A percentile compares a stretch with the other conserved stretches of the same genome.
phyloP scores from a whole-genome alignment of 2,888 invertebrate species.

The Drosophila antonietae region DNA sequence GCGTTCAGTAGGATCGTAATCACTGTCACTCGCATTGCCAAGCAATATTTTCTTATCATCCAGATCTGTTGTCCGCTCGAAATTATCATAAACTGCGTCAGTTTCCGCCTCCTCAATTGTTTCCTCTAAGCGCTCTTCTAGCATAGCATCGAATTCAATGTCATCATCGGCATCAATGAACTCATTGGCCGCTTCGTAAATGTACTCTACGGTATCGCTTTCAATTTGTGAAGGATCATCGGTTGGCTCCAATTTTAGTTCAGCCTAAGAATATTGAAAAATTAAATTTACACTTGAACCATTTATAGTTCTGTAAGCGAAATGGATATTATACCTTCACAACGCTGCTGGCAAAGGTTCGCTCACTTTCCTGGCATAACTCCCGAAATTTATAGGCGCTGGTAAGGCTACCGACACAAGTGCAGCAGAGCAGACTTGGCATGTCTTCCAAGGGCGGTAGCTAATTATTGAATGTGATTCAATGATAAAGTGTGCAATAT shows the following conservation, averaged over 20 bases:
- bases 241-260: conserved; percentile 73
- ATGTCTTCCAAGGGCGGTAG: conserved; percentile 78
- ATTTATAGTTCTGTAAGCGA: neutral
- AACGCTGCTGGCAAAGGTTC: conserved; percentile 74
- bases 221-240: conserved; percentile 59
- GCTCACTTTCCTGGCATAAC: conserved; percentile 81
- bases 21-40: conserved; percentile 64
- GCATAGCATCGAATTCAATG: conserved; percentile 67
- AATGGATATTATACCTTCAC: conserved; percentile 66
- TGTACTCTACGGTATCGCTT: conserved; percentile 62
- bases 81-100: conserved; percentile 35
- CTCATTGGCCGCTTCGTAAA: conserved; percentile 68
- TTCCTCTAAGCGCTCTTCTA: conserved; percentile 68
- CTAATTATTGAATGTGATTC: conserved; percentile 45
- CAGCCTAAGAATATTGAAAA: conserved; percentile 56
- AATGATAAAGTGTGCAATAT: neutral
- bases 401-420: conserved; percentile 71
- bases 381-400: conserved; percentile 79
- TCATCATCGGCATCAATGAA: conserved; percentile 78
- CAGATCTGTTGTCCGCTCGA: conserved; percentile 35
- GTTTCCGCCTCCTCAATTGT: conserved; percentile 43
- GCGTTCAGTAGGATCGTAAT: conserved; percentile 66
- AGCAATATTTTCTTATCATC: conserved; percentile 54
- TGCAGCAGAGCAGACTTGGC: conserved; percentile 81
- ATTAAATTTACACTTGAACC: neutral